phyloP scores from a whole-genome alignment of 2,113 vertebrate species.

The Austrofundulus limnaeus region DNA sequence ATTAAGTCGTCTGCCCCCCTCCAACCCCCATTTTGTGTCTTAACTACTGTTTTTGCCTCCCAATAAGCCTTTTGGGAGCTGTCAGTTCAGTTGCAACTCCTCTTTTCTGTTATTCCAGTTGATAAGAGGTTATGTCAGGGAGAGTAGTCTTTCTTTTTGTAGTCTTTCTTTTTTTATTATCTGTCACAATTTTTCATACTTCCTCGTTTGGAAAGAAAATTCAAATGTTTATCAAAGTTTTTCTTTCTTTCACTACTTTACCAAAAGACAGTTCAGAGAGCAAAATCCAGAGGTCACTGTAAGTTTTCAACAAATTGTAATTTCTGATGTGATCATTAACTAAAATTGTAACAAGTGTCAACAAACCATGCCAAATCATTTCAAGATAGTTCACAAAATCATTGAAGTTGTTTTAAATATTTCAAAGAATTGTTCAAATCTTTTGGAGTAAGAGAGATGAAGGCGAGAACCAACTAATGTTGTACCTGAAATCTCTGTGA shows the following conservation, averaged over 20 bases:
- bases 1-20: too few relatives aligned
- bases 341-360: too few relatives aligned
- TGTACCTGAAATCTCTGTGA: too few relatives aligned
- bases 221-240: neutral
- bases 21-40: too few relatives aligned
- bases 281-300: neutral
- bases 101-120: conserved; percentile 11
- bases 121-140: neutral
- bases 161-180: conserved; percentile 9
- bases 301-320: neutral
- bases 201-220: neutral
- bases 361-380: too few relatives aligned
- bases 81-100: conserved; percentile 3
- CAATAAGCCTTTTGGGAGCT: neutral
- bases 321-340: neutral
- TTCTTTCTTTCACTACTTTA: too few relatives aligned
- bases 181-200: conserved; percentile 2
- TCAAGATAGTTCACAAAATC: neutral
- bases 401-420: neutral
- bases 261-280: too few relatives aligned
- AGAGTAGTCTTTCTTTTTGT: conserved; percentile 11
- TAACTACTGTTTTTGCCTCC: neutral
- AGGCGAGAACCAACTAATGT: too few relatives aligned
- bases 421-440: neutral
- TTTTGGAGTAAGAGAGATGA: too few relatives aligned